Evolutionary conservation across 2,888 invertebrate genomes (phyloP).

Genomic region (Erebia aethiops): DNA sequence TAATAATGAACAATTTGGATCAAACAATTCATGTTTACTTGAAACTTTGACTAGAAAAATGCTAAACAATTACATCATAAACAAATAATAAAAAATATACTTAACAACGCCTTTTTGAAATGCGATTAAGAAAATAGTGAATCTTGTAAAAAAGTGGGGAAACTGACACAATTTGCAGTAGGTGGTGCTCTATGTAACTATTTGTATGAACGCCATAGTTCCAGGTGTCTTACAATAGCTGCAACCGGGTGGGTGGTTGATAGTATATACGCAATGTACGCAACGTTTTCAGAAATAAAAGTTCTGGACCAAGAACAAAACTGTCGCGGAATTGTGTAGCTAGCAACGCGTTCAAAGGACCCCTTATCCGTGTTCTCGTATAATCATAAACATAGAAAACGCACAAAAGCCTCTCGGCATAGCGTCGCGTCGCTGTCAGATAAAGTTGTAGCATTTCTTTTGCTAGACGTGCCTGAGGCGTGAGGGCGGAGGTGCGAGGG

Average conservation of each 20-base stretch:
- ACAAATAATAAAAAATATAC: too few species aligned
- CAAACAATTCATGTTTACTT: slow-evolving; percentile 4
- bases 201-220: slow-evolving; percentile 15
- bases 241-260: slow-evolving; percentile 23
- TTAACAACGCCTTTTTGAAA: too few species aligned
- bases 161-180: neutral
- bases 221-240: slow-evolving; percentile 23
- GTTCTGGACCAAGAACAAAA: slow-evolving; percentile 70
- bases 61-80: neutral
- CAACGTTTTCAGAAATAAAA: slow-evolving; percentile 50
- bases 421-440: slow-evolving; percentile 79
- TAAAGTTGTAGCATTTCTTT: slow-evolving; percentile 81
- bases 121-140: too few species aligned
- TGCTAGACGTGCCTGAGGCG: slow-evolving; percentile 62
- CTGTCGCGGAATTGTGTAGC: slow-evolving; percentile 64
- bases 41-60: neutral
- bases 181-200: neutral
- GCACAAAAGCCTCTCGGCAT: slow-evolving; percentile 81
- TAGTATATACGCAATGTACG: slow-evolving; percentile 39
- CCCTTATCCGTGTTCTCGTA: slow-evolving; percentile 79
- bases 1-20: slow-evolving; percentile 3
- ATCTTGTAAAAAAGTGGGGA: too few species aligned
- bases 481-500: slow-evolving; percentile 43
- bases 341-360: slow-evolving; percentile 75
- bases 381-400: slow-evolving; percentile 82